Evolutionary conservation across 1,140 invertebrate species (phyloP).

Genomic region (Lucilia cuprina): DNA sequence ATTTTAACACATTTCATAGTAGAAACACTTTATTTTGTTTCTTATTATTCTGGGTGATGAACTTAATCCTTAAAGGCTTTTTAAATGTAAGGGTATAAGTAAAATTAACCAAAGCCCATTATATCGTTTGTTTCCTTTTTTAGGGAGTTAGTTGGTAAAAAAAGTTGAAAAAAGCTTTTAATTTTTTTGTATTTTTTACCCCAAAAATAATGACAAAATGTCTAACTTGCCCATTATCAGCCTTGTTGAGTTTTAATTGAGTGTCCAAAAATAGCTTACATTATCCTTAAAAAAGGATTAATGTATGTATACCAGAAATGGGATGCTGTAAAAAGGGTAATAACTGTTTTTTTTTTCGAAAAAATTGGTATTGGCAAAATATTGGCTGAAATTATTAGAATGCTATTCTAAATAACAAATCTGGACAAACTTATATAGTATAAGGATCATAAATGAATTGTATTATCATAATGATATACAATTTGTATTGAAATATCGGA

Average conservation of each 20-base stretch:
- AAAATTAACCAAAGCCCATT: constrained; percentile 1
- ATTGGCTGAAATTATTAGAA: too few species aligned
- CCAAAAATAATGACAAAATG: background rate
- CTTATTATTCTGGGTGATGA: background rate
- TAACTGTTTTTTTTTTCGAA: background rate
- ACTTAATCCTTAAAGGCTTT: constrained; percentile 27
- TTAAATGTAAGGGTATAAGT: background rate
- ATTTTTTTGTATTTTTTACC: constrained; percentile 17
- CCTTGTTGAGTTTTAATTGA: constrained; percentile 25
- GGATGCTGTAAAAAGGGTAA: background rate
- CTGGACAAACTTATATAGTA: too few species aligned
- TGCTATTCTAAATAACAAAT: too few species aligned
- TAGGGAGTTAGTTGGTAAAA: background rate
- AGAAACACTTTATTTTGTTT: background rate
- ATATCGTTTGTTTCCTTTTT: background rate
- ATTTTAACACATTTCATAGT: constrained; percentile 10
- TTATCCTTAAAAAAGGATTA: constrained; percentile 33
- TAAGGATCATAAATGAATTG: too few species aligned
- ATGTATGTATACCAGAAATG: constrained; percentile 21
- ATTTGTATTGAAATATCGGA: too few species aligned
- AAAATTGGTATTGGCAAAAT: too few species aligned
- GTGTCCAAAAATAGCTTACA: constrained; percentile 28
- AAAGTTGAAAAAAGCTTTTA: constrained; percentile 5
- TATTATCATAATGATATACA: too few species aligned
- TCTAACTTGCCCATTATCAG: constrained; percentile 24